Conservation (phyloP, 2,888 invertebrate species). For the Nowickia ferox region DNA sequence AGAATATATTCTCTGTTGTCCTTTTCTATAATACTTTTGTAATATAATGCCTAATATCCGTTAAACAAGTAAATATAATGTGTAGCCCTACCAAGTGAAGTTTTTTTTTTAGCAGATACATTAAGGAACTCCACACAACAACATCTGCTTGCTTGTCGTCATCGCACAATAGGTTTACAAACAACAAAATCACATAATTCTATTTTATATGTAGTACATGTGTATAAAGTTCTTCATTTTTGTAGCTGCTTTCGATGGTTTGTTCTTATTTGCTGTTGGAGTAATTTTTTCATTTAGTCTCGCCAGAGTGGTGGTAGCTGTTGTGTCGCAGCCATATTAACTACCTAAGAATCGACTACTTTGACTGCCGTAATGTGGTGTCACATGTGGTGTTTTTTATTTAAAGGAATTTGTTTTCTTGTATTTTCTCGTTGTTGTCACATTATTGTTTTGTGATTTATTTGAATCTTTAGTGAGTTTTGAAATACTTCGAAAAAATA, state of each 20-base stretch:
- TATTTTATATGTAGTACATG: background rate
- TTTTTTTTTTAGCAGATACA: constrained; percentile 27
- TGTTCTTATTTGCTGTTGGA: constrained; percentile 29
- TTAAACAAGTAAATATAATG: background rate
- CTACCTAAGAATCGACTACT: constrained; percentile 29
- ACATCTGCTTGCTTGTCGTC: constrained; percentile 41
- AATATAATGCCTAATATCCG: constrained; percentile 56
- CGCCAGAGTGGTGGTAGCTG: constrained; percentile 31
- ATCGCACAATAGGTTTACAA: constrained; percentile 16
- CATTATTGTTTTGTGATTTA: constrained; percentile 2
- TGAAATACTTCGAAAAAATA: background rate
- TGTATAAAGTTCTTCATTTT: constrained; percentile 1
- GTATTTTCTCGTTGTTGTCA: constrained; percentile 11
- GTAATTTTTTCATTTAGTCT: constrained; percentile 28
- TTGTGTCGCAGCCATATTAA: constrained; percentile 39
- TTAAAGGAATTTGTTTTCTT: constrained; percentile 6
- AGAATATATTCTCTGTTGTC: background rate
- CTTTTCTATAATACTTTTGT: constrained; percentile 33
- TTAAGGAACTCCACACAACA: constrained; percentile 27
- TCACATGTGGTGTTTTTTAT: constrained; percentile 60
- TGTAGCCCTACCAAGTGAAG: constrained; percentile 6
- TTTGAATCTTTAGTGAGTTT: constrained; percentile 24
- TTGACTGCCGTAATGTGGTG: constrained; percentile 19
- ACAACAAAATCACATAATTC: constrained; percentile 47
- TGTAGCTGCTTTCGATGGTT: constrained; percentile 5